A percentile compares a stretch with the other conserved stretches of the same genome.
Conservation (phyloP, 2,113 vertebrate species). For the Trichechus manatus region DNA sequence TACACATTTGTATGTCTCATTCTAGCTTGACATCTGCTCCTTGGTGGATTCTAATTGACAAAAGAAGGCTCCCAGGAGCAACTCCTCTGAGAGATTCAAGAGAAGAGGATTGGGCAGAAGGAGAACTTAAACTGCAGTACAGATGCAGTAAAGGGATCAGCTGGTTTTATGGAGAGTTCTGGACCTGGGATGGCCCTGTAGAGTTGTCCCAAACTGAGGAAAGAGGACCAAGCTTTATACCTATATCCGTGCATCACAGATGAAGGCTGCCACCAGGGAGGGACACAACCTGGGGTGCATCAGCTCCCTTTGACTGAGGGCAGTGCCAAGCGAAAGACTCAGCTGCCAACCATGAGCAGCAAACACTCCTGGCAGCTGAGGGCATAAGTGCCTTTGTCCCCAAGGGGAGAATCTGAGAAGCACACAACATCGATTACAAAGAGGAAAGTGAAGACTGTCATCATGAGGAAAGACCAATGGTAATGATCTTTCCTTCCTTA, state of each 20-base stretch:
- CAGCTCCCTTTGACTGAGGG: not conserved
- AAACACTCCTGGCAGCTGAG: not conserved
- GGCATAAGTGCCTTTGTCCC: not conserved
- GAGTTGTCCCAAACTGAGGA: not conserved
- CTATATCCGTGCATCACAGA: not conserved
- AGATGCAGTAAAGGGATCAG: not conserved
- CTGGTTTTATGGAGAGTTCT: not conserved
- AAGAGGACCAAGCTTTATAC: not conserved
- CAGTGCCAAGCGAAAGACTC: conserved; percentile 10
- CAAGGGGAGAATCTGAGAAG: not conserved
- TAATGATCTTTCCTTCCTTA: not conserved
- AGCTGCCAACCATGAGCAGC: conserved; percentile 22
- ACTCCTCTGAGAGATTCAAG: not conserved
- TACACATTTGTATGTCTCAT: not conserved
- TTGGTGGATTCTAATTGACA: not conserved
- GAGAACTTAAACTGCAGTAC: not conserved
- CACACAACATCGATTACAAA: not conserved
- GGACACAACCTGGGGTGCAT: not conserved
- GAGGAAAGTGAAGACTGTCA: not conserved
- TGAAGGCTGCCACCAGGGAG: not conserved
- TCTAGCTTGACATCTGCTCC: not conserved
- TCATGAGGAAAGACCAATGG: not conserved
- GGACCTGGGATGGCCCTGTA: not conserved
- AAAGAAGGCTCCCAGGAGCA: not conserved
- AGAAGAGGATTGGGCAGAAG: not conserved